A percentile compares a stretch with the other conserved stretches of the same genome.
Evolutionary conservation across 2,113 vertebrate genomes (phyloP).

Genomic region (Macrotis lagotis): DNA sequence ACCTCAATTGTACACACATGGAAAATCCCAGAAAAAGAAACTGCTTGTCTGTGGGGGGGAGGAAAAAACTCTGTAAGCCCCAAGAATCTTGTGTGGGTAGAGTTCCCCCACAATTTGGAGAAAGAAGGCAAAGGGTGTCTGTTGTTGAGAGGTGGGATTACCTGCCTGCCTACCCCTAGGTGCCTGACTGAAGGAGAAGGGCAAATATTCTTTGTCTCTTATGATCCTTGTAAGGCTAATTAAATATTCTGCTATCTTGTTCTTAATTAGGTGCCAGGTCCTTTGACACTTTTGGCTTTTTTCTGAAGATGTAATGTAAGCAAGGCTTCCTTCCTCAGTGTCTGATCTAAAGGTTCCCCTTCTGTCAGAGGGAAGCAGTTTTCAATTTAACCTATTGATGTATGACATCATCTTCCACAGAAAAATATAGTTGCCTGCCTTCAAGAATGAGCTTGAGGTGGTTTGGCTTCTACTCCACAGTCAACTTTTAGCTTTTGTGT

Average conservation of each 20-base stretch:
- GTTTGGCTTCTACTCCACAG: neutral
- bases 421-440: neutral
- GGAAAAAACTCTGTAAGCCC: conserved; percentile 10
- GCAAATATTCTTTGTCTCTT: neutral
- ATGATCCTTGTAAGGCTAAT: conserved; percentile 60
- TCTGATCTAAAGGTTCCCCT: conserved; percentile 20
- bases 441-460: neutral
- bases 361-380: conserved; percentile 1
- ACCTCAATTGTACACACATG: neutral
- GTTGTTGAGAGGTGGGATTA: neutral
- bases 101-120: neutral
- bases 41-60: neutral
- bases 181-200: neutral
- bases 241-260: conserved; percentile 13
- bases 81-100: neutral
- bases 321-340: neutral
- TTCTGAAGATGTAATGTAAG: neutral
- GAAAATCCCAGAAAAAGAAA: neutral
- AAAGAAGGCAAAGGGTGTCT: neutral
- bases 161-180: neutral
- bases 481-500: neutral
- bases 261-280: conserved; percentile 68
- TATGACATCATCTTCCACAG: neutral
- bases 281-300: neutral
- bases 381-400: conserved; percentile 22